Percentiles rank a stretch among this genome's conserved stretches.
phyloP scores from a whole-genome alignment of 1,140 invertebrate species.

The Macrobrachium rosenbergii region DNA sequence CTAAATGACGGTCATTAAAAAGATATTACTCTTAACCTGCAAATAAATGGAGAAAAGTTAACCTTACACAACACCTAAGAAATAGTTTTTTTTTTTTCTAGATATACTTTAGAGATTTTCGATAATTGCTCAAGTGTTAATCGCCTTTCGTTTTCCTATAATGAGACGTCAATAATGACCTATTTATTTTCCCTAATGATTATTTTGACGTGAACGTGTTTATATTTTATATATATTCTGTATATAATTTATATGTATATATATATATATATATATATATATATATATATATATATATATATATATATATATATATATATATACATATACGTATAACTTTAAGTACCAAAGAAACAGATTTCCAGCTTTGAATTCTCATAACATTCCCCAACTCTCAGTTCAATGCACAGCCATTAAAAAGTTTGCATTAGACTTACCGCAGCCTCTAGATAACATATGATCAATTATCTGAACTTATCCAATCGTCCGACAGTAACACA shows the following conservation, averaged over 20 bases:
- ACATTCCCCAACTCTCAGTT: background rate
- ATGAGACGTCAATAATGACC: no score
- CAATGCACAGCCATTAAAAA: background rate
- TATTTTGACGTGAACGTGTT: background rate
- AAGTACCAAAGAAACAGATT: background rate
- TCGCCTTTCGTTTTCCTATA: no score
- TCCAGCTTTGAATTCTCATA: background rate
- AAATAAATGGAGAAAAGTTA: no score
- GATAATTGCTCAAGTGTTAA: no score
- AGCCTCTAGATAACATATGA: no score
- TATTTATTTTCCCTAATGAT: background rate
- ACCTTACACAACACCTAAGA: no score
- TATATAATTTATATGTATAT: background rate
- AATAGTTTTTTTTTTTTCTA: no score
- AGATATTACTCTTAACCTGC: no score
- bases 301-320: constrained; percentile 23
- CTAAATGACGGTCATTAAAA: no score
- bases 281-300: background rate
- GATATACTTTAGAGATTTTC: no score
- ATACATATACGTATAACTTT: constrained; percentile 1
- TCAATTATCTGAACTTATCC: no score
- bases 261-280: background rate
- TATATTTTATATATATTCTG: background rate
- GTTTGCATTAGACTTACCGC: background rate
- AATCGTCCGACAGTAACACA: no score